Conservation (phyloP, 2,113 vertebrate genomes). For the Dendrocopos noguchii region DNA sequence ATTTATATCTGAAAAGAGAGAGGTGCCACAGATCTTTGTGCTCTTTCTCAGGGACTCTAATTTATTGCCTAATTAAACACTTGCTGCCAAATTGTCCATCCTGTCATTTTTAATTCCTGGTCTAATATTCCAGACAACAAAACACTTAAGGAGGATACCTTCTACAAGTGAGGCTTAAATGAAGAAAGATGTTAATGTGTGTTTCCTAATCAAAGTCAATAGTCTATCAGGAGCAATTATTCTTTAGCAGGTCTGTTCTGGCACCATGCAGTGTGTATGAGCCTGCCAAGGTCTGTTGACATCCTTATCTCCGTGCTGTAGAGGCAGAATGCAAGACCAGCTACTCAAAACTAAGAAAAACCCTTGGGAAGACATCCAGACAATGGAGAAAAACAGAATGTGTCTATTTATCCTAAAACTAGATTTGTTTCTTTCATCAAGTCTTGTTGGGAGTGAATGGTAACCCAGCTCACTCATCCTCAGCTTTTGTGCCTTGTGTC, state of each 20-base stretch:
- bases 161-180: slow-evolving; percentile 22
- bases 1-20: slow-evolving; percentile 46
- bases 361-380: not conserved
- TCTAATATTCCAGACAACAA: slow-evolving; percentile 57
- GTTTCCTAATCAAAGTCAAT: slow-evolving; percentile 51
- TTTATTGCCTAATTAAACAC: slow-evolving; percentile 67
- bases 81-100: slow-evolving; percentile 55
- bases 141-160: slow-evolving; percentile 18
- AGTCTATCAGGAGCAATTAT: slow-evolving; percentile 27
- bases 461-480: not conserved
- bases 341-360: not conserved
- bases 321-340: not conserved
- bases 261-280: not conserved
- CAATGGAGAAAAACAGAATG: not conserved
- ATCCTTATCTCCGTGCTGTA: not conserved
- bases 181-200: slow-evolving; percentile 38
- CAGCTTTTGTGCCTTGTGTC: not conserved
- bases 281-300: not conserved
- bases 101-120: slow-evolving; percentile 68
- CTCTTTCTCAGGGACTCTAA: slow-evolving; percentile 56
- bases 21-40: slow-evolving; percentile 21
- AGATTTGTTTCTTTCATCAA: not conserved
- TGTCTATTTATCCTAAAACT: not conserved
- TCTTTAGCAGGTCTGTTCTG: not conserved
- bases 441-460: not conserved